A percentile compares a stretch with the other conserved stretches of the same genome.
Evolutionary conservation across 37 sponge, comb jelly and placozoan genomes (phyloP).

Genomic region (Aplysina aerophoba): DNA sequence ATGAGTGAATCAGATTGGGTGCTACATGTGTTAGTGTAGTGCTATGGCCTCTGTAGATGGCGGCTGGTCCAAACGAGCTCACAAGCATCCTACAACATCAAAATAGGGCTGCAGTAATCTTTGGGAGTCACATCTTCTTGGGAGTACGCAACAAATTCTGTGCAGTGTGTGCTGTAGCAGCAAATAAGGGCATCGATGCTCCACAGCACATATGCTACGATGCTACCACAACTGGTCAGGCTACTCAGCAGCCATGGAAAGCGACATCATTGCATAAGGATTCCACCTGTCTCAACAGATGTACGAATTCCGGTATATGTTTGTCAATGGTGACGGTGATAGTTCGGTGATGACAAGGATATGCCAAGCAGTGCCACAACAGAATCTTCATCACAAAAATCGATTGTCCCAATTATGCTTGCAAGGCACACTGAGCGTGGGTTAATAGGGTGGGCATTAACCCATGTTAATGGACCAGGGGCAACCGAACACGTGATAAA

Average conservation of each 20-base stretch:
- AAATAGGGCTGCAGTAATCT: conserved; percentile 51
- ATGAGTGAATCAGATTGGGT: too few relatives aligned
- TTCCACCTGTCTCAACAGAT: conserved; percentile 36
- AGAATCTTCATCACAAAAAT: conserved; percentile 37
- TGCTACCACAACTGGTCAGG: conserved; percentile 14
- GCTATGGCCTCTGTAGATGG: too few relatives aligned
- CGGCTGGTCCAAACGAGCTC: conserved; percentile 60
- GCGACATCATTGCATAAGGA: conserved; percentile 46
- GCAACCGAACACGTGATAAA: too few relatives aligned
- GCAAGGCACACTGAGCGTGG: conserved; percentile 53
- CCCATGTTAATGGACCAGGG: too few relatives aligned
- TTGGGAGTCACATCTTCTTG: conserved; percentile 43
- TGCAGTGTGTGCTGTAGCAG: conserved; percentile 28
- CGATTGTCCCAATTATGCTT: conserved; percentile 62
- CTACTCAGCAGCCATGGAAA: conserved; percentile 43
- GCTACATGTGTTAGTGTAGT: too few relatives aligned
- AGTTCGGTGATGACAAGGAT: conserved; percentile 23
- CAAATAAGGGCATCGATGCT: neutral
- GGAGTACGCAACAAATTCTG: conserved; percentile 67
- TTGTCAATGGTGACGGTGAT: conserved; percentile 30
- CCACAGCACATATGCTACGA: conserved; percentile 25
- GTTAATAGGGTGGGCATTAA: too few relatives aligned
- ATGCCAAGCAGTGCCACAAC: conserved; percentile 32
- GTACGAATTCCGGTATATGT: conserved; percentile 50
- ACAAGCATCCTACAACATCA: conserved; percentile 65